Evolutionary conservation across 2,888 invertebrate species (phyloP), one percentile per base, ranked within the genome.

Genomic region (Zhengitettix transpicula): DNA sequence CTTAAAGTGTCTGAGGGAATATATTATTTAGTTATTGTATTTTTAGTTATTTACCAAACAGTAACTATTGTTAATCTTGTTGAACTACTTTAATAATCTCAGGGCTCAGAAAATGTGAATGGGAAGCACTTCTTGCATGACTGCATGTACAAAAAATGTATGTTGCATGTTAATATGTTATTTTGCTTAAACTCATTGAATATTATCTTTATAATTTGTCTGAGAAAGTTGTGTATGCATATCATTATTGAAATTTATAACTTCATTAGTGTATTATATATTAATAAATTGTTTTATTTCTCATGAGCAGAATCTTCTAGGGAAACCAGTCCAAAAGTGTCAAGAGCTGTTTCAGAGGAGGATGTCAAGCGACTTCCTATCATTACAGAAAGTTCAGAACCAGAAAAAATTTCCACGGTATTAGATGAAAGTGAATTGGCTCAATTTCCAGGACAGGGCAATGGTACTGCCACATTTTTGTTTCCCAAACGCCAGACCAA

Each of bases 381-480:
- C 12, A 84, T 85, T 65, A 80, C 81, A 42, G 85, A 85, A 73
- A 80, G 79, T 64, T 82, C 84, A 40, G 85, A 85, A 72, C 78
- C 85, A 75, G 81, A 81, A 59, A 60, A 60, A 40, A 51, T 55
- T 12, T 47, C 72, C 66, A 68, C 71, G 15, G 16, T 58, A 53
- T 51, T 56, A 42, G 47, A 52, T 40, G 58, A 55, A 15, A 60
- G 57, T 47, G 56, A 65, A 79, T 79, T 67, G 73, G 76, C 79
- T 77, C 47, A 71, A 79, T 10, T 78, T 78, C 65, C 58, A 75
- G 51, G 17, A 11, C 41, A 41, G 15, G 28, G 17, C 44, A 56
- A 56, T 41, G 63, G 60, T 16, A 51, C 52, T 16, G 40, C 56
- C 28, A 60, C 59, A 12, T 63, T 61, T 51, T 52, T 58, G 42